phyloP scores from a whole-genome alignment of 2,888 invertebrate genomes.

The Aphelenchoides bicaudatus region DNA sequence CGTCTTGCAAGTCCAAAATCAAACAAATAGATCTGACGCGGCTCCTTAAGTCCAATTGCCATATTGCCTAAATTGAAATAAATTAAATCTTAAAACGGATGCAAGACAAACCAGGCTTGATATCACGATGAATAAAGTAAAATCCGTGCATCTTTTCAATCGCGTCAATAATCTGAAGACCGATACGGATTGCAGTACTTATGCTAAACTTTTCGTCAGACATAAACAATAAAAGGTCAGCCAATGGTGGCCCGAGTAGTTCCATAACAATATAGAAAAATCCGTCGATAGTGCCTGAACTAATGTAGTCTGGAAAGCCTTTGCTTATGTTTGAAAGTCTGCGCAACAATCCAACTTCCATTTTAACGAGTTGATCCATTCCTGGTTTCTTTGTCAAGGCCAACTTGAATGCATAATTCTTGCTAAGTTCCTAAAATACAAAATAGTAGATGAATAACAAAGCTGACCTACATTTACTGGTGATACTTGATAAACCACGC shows the following conservation, averaged over 20 bases:
- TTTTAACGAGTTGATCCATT: background rate
- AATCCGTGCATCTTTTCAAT: conserved; percentile 15
- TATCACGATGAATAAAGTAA: conserved; percentile 6
- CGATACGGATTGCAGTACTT: conserved; percentile 9
- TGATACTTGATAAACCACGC: conserved; percentile 12
- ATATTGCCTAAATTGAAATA: conserved; percentile 8
- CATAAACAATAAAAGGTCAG: conserved; percentile 2
- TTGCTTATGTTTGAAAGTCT: background rate
- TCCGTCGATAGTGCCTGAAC: background rate
- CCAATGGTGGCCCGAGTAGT: conserved; percentile 14
- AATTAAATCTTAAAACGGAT: background rate
- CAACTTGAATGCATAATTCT: conserved; percentile 8
- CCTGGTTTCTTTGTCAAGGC: conserved; percentile 2
- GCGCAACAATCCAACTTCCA: conserved; percentile 9
- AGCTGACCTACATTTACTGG: background rate
- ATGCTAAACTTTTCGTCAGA: conserved; percentile 2
- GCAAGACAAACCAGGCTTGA: background rate
- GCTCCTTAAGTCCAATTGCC: conserved; percentile 4
- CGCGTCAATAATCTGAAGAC: conserved; percentile 12
- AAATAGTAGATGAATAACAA: conserved; percentile 1
- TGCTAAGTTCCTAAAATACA: background rate
- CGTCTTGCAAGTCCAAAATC: conserved; percentile 12
- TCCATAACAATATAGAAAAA: conserved; percentile 14
- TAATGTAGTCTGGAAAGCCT: conserved; percentile 3
- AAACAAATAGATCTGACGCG: background rate